Evolutionary conservation across 2,888 invertebrate species (phyloP), one percentile per base, ranked within the genome.

Genomic region (Ptychoptera albimana): DNA sequence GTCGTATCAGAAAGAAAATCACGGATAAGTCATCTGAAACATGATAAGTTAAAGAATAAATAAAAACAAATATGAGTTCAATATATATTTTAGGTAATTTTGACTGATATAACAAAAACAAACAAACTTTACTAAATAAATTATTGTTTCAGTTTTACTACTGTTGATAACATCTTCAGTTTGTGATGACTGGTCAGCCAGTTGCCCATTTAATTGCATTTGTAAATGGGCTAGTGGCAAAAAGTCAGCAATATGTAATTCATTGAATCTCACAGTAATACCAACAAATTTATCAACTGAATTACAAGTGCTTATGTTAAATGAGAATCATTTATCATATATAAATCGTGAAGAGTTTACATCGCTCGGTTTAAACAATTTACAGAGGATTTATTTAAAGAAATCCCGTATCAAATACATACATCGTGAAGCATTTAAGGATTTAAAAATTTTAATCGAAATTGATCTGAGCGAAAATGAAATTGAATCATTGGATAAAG

Each of bases 151-250:
- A 41, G 41, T 41, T 35, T 41, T 41, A 15, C 34, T 34, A 34
- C 35, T 53, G 44, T 48, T 49, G 43, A 43, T 57, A 48, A 52
- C 54, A 48, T 72, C 70, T 53, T 65, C 70, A 48, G 70, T 72
- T 49, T 72, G 74, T 54, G 76, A 79, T 48, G 88, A 88, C 66
- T 88, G 87, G 87, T 84, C 85, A 43, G 58, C 57, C 45, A 86
- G 85, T 65, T 89, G 88, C 66, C 84, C 87, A 56, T 73, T 78
- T 51, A 79, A 82, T 55, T 91, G 91, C 64, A 77, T 79, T 57
- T 91, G 91, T 73, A 89, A 87, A 69, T 92, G 91, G 91, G 82
- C 83, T 37, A 83, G 82, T 49, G 89, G 89, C 49, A 91, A 91
- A 67, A 87, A 86, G 63, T 86, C 86, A 38, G 91, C 88, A 45